Evolutionary conservation across 2,888 invertebrate genomes (phyloP), one percentile per base, ranked within the genome.

Genomic region (Agrotis puta): DNA sequence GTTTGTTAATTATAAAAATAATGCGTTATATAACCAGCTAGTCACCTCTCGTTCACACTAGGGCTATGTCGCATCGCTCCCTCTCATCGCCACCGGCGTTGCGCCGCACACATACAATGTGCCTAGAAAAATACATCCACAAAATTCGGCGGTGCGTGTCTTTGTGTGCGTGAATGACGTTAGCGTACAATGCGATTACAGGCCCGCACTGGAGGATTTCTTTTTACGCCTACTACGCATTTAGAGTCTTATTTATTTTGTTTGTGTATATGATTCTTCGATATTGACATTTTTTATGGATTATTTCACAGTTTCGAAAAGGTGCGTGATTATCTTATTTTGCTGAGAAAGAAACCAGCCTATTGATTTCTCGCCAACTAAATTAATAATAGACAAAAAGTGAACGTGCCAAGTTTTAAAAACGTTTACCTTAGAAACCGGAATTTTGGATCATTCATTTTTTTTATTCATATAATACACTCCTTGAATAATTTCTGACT

Each of bases 1-100:
- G 96, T 93, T 93, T 95, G 96, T 95, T 96, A 96, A 96, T 96
- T 96, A 95, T 95, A 95, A 96, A 95, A 96, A 96, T 95, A 96
- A 96, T 95, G 95, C 94, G 95, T 96, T 96, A 95, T 95, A 95
- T 96, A 96, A 96, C 92, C 83, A 87, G 90, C 80, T 90, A 82
- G 81, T 51, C 56, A 13, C 68, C 22, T 94, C 94, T 84, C 90
- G 74, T 83, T 95, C 89, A 64, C 87, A 70, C 93, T 16, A 63
- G 39, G 11, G n/a, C 13, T 1, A 13, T 2, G 48, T 22, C 69
- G 54, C 20, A 79, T 93, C 90, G 73, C 53, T 63, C 88, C 77
- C 85, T 94, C 91, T 88, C 94, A 74, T 80, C 84, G 86, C 86
- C 88, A 88, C 86, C 88, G 84, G 87, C 90, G 91, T 88, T 89